These are phyloP conservation scores for Torymus texanus DNA, from an alignment of 2,888 invertebrate genomes.

Conservation along the genomic window DNA sequence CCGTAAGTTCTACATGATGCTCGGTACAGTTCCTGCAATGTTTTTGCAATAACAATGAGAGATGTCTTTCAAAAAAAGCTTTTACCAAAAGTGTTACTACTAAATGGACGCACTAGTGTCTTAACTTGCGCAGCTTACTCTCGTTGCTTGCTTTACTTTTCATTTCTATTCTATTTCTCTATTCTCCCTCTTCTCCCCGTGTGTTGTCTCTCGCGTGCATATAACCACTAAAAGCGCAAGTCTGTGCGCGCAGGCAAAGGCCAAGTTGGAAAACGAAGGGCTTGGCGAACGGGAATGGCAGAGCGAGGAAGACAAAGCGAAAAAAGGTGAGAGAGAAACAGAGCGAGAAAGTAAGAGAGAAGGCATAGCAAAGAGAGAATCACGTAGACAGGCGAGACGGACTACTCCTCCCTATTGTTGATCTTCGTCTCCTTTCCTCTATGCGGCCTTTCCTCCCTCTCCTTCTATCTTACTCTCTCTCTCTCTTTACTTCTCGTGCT, in stretches of 20 bases:
- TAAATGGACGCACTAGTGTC: too few relatives aligned
- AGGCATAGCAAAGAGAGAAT: constrained; percentile 1
- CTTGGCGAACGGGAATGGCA: too few relatives aligned
- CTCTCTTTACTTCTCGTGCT: background rate
- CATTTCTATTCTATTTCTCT: constrained; percentile 20
- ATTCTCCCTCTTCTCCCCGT: constrained; percentile 4
- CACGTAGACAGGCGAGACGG: background rate
- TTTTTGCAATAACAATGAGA: too few relatives aligned
- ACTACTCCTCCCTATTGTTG: constrained; percentile 13
- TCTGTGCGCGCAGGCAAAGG: background rate
- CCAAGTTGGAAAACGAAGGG: too few relatives aligned
- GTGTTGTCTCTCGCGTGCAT: background rate
- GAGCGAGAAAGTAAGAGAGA: constrained; percentile 15
- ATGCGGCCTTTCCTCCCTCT: background rate
- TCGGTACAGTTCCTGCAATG: too few relatives aligned
- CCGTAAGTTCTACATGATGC: too few relatives aligned
- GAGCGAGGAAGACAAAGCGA: too few relatives aligned
- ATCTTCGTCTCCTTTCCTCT: constrained; percentile 32
- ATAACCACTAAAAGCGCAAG: constrained; percentile 31
- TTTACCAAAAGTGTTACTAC: too few relatives aligned
- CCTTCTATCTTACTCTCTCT: background rate
- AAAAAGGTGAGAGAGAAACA: background rate
- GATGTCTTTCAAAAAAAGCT: too few relatives aligned
- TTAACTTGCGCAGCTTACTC: too few relatives aligned
- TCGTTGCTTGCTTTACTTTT: too few relatives aligned